These are phyloP conservation scores for Gymnobelideus leadbeateri DNA, from an alignment of 2,113 vertebrate species.

Conservation along the genomic window DNA sequence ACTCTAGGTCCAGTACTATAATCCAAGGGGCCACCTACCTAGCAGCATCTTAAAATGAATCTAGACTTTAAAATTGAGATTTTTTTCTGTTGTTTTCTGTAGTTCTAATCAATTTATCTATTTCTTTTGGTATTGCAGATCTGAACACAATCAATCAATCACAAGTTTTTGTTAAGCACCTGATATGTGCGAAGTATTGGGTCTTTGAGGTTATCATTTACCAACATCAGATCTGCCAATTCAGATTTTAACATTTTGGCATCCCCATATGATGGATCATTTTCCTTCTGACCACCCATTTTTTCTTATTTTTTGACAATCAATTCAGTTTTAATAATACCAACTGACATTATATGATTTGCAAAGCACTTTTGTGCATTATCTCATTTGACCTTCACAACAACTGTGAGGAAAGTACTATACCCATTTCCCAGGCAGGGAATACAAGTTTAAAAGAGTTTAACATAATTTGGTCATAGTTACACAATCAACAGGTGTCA, in stretches of 20 bases:
- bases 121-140: neutral
- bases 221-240: neutral
- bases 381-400: neutral
- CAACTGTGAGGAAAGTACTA: neutral
- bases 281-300: neutral
- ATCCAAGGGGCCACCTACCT: neutral
- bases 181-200: neutral
- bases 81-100: too few species aligned
- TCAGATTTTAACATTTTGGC: neutral
- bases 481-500: neutral
- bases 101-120: neutral
- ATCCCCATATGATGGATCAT: neutral
- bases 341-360: neutral
- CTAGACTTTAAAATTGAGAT: constrained; percentile 16
- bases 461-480: neutral
- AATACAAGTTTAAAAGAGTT: too few species aligned
- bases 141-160: neutral
- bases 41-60: neutral
- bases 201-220: neutral
- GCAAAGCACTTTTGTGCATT: neutral
- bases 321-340: neutral
- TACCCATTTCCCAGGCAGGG: neutral
- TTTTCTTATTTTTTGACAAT: neutral
- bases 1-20: neutral
- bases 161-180: too few species aligned